Percentiles rank a stretch among this genome's conserved stretches.
phyloP scores from a whole-genome alignment of 2,113 vertebrate genomes.

The Myrmecobius fasciatus region DNA sequence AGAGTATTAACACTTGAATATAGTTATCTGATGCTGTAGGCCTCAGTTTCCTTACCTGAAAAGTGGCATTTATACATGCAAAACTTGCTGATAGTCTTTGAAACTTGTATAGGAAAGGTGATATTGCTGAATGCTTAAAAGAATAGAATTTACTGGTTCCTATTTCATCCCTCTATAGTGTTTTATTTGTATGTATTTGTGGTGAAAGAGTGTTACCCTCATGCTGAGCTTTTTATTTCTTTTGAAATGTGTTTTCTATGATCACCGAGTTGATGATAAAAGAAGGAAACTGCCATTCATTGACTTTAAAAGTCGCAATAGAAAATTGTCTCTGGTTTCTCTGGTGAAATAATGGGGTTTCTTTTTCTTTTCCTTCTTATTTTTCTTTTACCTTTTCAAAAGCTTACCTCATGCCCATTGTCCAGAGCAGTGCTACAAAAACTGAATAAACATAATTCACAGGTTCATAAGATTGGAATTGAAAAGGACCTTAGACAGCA shows the following conservation, averaged over 20 bases:
- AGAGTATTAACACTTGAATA: background rate
- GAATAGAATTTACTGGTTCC: background rate
- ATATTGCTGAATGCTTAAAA: background rate
- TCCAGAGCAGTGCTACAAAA: slow-evolving; percentile 49
- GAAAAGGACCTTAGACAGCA: background rate
- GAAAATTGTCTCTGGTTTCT: slow-evolving; percentile 58
- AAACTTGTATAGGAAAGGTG: background rate
- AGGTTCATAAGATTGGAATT: background rate
- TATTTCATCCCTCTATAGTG: background rate
- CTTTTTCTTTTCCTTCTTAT: background rate
- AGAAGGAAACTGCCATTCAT: slow-evolving; percentile 27
- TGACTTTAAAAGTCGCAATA: slow-evolving; percentile 62
- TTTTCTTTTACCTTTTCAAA: slow-evolving; percentile 35
- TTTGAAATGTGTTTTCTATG: slow-evolving; percentile 55
- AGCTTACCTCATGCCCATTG: slow-evolving; percentile 54
- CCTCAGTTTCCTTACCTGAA: background rate
- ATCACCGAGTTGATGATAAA: slow-evolving; percentile 15
- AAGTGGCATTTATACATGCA: background rate
- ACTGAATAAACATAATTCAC: background rate
- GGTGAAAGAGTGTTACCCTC: slow-evolving; percentile 47
- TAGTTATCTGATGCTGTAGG: background rate
- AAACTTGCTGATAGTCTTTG: background rate
- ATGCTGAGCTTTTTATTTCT: slow-evolving; percentile 51
- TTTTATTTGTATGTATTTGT: slow-evolving; percentile 45
- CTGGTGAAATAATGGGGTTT: slow-evolving; percentile 52